Percentiles rank a stretch among this genome's conserved stretches.
phyloP scores from a whole-genome alignment of 2,113 vertebrate species.

The Argyrosomus japonicus region DNA sequence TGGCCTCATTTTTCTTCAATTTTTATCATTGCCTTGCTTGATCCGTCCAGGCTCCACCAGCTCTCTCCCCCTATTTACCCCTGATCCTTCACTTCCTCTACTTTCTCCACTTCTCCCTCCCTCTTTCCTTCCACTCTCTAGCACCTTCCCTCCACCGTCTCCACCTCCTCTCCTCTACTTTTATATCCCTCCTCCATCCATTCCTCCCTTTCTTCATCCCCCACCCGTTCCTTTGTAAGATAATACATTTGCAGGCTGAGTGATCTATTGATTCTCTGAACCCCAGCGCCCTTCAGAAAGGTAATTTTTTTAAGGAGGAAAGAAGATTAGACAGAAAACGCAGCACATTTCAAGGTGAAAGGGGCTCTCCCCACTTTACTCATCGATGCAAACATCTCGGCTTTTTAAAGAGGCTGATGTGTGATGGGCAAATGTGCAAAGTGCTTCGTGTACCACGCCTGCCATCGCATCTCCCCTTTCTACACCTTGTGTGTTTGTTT shows the following conservation, averaged over 20 bases:
- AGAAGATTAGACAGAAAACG: constrained; percentile 77
- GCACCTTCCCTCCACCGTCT: constrained; percentile 32
- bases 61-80: constrained; percentile 43
- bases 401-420: constrained; percentile 33
- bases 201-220: constrained; percentile 2
- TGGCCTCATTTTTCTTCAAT: constrained; percentile 8
- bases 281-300: constrained; percentile 74
- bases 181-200: constrained; percentile 11
- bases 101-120: constrained; percentile 33
- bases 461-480: neutral
- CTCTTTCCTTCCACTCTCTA: constrained; percentile 36
- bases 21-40: constrained; percentile 27
- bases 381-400: constrained; percentile 50
- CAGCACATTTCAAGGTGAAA: constrained; percentile 80
- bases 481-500: constrained; percentile 20
- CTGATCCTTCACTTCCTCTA: constrained; percentile 52
- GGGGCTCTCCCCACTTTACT: constrained; percentile 68
- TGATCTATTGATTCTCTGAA: constrained; percentile 84
- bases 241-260: constrained; percentile 85
- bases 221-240: constrained; percentile 77
- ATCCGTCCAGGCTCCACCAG: constrained; percentile 38
- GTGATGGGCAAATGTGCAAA: constrained; percentile 29
- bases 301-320: constrained; percentile 79
- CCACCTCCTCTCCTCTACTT: constrained; percentile 22
- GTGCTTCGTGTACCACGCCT: constrained; percentile 15